Evolutionary conservation across 2,797 vertebrate genomes (phyloP).

Genomic region (Acrocephalus scirpaceus): DNA sequence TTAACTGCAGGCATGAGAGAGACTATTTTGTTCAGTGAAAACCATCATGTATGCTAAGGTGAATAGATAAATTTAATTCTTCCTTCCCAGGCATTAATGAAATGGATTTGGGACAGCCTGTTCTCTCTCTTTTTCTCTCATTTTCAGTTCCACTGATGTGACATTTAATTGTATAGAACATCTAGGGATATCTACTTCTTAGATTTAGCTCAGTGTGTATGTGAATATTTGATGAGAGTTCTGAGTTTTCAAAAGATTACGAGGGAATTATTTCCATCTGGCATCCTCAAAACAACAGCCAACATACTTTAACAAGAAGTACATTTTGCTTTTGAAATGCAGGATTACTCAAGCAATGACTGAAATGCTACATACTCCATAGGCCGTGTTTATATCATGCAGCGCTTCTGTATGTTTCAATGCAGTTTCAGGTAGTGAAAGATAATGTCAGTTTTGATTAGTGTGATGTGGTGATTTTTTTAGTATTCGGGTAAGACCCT

Average conservation of each 20-base stretch:
- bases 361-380: neutral
- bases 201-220: neutral
- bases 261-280: conserved; percentile 14
- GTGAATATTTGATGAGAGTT: neutral
- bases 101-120: conserved; percentile 13
- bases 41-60: neutral
- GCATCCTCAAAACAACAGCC: conserved; percentile 11
- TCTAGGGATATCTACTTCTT: neutral
- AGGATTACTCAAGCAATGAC: neutral
- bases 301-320: neutral
- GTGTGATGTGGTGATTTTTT: neutral
- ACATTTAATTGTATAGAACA: neutral
- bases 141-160: neutral
- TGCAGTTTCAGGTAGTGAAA: neutral
- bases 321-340: neutral
- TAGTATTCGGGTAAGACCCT: neutral
- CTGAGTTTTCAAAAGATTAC: neutral
- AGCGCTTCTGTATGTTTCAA: neutral
- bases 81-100: neutral
- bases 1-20: neutral
- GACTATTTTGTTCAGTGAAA: neutral
- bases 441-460: neutral
- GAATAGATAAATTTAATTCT: neutral
- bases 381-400: neutral
- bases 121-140: neutral